Base-by-base conservation (phyloP, 2,888 invertebrate species). In the Danaus chrysippus region DNA sequence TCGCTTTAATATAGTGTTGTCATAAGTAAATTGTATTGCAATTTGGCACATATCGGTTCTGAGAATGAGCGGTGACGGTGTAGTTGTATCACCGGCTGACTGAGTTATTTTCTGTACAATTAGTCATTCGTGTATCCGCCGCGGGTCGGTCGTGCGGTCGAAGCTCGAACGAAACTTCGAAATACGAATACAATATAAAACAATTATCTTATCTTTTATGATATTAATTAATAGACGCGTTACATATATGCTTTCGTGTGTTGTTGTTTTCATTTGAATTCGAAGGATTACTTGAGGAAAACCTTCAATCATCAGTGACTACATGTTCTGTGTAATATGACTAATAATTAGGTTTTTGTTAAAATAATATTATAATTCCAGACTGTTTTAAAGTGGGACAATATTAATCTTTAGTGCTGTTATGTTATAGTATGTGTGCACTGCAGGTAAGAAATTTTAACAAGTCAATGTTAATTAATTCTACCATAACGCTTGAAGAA, bases 101-200 rank as follows among this genome's bases (percentile, higher is more conserved):
- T 83, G 83, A 87, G 88, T 88, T 90, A 90, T 90, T 90, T 90
- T 90, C 89, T 90, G 90, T 84, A 77, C 82, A 79, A 86, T 90
- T 90, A 90, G 90, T 90, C 90, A 91, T 87, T 77, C 87, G 82
- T 81, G 87, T 86, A 89, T 88, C 88, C 89, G 89, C 82, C 86
- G 86, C 85, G 77, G 66, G 78, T 78, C 79, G 83, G 75, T 77
- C 76, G 82, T 68, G 73, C 73, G 68, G 61, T 70, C 68, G 71
- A 69, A 63, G 43, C 13, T 53, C 15, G 59, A 43, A 68, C 72
- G 66, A 72, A 65, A 57, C 41, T 52, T 64, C 59, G 54, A 64
- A 69, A 64, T 68, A 71, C 54, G 23, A 49, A 10, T 17, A 17
- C 17, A 15, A 49, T 49, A 49, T 46, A 49, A 49, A 17, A 43